Evolutionary conservation across 2,888 invertebrate genomes (phyloP), one percentile per base, ranked within the genome.

Genomic region (Escarpia spicata): DNA sequence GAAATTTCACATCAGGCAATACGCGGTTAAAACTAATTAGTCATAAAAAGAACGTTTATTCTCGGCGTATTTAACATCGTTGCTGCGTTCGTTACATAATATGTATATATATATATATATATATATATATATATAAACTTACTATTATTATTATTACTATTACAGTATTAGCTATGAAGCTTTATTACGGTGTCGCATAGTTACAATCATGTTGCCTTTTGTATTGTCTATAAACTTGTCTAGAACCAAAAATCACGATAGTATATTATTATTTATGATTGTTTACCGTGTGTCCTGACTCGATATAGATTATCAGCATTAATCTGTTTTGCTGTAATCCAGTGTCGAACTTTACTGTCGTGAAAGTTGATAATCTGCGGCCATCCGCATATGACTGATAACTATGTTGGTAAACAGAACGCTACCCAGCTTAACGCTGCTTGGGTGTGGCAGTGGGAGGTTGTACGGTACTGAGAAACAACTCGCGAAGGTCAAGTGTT

Each of bases 301-400:
- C 75, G 26, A 75, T 75, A 75, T n/a, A 75, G 19, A 26, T 75
- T 75, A 75, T 75, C 75, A n/a, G 26, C 26, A 75, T 75, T 75
- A 75, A 75, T 75, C 75, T 75, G 75, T 75, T 75, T 75, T 75
- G 75, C 75, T 15, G 75, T 75, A 75, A 75, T 75, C 26, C 75
- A 75, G 26, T 75, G n/a, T 26, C 19, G 75, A 75, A 75, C 75
- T 26, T 75, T 3, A n/a, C 26, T 26, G 15, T 75, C 75, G 75
- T 3, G 75, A 75, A 26, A 19, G 75, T 26, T n/a, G 75, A n/a
- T 75, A 75, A 75, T 75, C 75, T 19, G 75, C 75, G 75, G 75
- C 26, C 75, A 75, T 75, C 75, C 75, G 75, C 75, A 26, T 75
- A 75, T 75, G 75, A 75, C 26, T 75, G 75, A 75, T 26, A 75